Base-by-base conservation (phyloP, 2,888 invertebrate genomes). In the Phasia obesa region DNA sequence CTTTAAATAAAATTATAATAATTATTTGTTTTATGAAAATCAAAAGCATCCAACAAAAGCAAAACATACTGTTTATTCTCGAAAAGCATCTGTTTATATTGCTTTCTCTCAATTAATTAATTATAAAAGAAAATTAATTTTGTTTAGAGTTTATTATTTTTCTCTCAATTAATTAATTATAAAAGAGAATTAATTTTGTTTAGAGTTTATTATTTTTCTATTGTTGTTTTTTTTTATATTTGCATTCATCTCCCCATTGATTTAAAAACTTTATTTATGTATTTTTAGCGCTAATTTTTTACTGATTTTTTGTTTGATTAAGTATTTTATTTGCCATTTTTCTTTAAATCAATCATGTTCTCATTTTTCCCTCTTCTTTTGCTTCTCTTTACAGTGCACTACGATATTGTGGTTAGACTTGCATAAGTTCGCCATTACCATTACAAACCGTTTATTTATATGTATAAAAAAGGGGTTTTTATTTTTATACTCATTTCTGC, bases 321-420 rank as follows among this genome's bases (percentile, higher is more conserved):
- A 31, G 64, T 64, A 47, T 25, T 25, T 23, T 13, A 31, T 27
- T 38, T 77, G 15, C 38, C 19, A 21, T 19, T 38, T 25, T 11
- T 44, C 17, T 53, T 65, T 15, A 65, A 31, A 21, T 44, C 38
- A n/a, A 35, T 35, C 35, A 55, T n/a, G 19, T 51, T 69, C 47
- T 53, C 42, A 53, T 47, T 49, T 19, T 64, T 51, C 21, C 2
- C 17, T 1, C 69, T 65, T 13, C 38, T 47, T 21, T 60, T 23
- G 49, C 21, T 49, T 81, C 35, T 73, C 5, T 51, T 81, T 82
- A 31, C 62, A 82, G 82, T 62, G 62, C 35, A 57, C 11, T 55
- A 77, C 35, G 47, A 21, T 74, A 35, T 49, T 74, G 77, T 38
- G 77, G 62, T 73, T 57, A 73, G 73, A 47, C 67, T 49, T 67